Conservation (phyloP, 2,797 vertebrate genomes). For the Adrianichthys oophorus region DNA sequence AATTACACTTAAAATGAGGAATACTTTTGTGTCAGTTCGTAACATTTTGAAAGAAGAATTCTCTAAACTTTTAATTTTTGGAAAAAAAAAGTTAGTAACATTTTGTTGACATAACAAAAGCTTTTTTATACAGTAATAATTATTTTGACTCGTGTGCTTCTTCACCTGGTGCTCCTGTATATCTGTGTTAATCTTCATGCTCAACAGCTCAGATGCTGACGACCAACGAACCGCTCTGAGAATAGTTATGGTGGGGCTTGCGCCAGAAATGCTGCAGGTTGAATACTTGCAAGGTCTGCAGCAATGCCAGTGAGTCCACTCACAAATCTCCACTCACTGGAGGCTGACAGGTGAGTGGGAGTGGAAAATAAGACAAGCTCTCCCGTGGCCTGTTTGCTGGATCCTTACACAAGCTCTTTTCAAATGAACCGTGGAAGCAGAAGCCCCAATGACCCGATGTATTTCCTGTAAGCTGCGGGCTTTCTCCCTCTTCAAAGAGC, state of each 20-base stretch:
- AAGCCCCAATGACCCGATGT: conserved; percentile 6
- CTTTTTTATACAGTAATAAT: too few species aligned
- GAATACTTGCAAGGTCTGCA: conserved; percentile 15
- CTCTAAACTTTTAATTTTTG: too few species aligned
- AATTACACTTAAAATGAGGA: background rate
- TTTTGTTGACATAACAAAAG: too few species aligned
- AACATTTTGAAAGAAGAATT: background rate
- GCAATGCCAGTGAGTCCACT: conserved; percentile 3
- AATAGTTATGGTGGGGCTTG: conserved; percentile 2
- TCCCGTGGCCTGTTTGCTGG: background rate
- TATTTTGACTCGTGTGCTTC: too few species aligned
- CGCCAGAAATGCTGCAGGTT: conserved; percentile 5
- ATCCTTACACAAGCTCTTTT: background rate
- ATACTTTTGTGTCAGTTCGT: background rate
- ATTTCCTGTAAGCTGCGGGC: background rate
- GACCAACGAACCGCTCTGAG: background rate
- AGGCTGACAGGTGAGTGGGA: conserved; percentile 15
- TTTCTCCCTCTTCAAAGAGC: background rate
- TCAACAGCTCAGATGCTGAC: too few species aligned
- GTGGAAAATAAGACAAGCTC: conserved; percentile 7
- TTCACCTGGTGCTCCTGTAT: too few species aligned
- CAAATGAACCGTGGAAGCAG: background rate
- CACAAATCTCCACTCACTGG: background rate
- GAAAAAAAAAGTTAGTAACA: too few species aligned
- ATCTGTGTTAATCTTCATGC: too few species aligned